Evolutionary conservation across 1,140 invertebrate species (phyloP).

Genomic region (Panulirus ornatus): DNA sequence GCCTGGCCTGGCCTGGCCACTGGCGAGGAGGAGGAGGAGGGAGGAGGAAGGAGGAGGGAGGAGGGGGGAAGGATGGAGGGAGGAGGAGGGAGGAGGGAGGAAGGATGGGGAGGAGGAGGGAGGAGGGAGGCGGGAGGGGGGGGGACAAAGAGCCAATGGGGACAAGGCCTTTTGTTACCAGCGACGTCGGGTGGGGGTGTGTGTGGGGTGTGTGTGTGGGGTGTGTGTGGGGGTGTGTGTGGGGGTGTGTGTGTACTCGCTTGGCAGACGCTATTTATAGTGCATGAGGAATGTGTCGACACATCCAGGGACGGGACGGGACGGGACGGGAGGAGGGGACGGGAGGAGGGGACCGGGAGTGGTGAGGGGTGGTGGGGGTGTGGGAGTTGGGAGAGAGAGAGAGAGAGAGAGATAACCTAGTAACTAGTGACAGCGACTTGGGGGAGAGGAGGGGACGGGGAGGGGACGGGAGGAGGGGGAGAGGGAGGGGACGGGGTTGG

Average conservation of each 20-base stretch:
- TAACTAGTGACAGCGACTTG: constrained; percentile 13
- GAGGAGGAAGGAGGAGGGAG: too few species aligned
- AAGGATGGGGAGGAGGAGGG: too few species aligned
- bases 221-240: background rate
- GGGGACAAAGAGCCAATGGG: constrained; percentile 7
- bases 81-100: too few species aligned
- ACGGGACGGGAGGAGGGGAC: background rate
- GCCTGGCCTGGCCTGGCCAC: too few species aligned
- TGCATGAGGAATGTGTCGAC: constrained; percentile 19
- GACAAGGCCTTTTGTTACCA: constrained; percentile 17
- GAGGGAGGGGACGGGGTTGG: background rate
- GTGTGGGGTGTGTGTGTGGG: background rate
- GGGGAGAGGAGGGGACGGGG: background rate
- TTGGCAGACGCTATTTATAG: constrained; percentile 5
- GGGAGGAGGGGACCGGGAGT: background rate
- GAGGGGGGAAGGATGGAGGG: too few species aligned
- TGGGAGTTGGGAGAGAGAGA: background rate
- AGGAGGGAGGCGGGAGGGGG: too few species aligned
- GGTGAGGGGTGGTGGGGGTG: background rate
- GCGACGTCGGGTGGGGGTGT: background rate
- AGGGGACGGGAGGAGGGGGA: background rate
- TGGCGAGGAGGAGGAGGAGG: too few species aligned
- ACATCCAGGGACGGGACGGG: background rate
- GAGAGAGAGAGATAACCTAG: background rate
- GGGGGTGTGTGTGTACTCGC: background rate